Percentiles rank a stretch among this genome's conserved stretches.
phyloP scores from a whole-genome alignment of 2,888 invertebrate genomes.

The Idaea biselata region DNA sequence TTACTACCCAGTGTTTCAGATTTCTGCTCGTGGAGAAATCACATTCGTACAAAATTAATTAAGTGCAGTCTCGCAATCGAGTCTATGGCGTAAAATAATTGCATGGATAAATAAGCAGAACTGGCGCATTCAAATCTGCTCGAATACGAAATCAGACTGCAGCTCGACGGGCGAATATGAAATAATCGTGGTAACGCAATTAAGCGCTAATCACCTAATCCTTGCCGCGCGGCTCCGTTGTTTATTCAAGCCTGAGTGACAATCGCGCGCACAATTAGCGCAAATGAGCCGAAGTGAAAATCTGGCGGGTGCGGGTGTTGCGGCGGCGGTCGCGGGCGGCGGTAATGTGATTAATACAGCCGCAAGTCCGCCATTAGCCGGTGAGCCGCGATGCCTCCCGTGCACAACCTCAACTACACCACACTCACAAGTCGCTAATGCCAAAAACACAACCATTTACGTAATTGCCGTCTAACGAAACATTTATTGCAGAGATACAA shows the following conservation, averaged over 20 bases:
- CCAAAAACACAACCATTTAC: conserved; percentile 16
- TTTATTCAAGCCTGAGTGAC: conserved; percentile 81
- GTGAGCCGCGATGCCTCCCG: conserved; percentile 34
- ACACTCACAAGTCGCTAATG: conserved; percentile 11
- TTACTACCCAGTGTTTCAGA: conserved; percentile 1
- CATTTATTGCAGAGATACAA: not conserved
- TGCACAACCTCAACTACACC: conserved; percentile 22
- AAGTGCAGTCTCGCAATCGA: conserved; percentile 31
- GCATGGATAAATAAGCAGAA: conserved; percentile 46
- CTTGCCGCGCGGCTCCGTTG: conserved; percentile 75
- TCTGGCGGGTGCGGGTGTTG: conserved; percentile 59
- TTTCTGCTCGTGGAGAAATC: conserved; percentile 17
- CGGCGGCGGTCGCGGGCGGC: conserved; percentile 36
- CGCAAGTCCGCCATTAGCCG: conserved; percentile 66
- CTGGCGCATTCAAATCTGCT: conserved; percentile 65
- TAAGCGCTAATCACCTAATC: conserved; percentile 80
- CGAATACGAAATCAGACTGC: conserved; percentile 73
- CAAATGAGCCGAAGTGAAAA: conserved; percentile 80
- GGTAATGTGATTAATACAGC: conserved; percentile 74
- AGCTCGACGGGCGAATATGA: conserved; percentile 67
- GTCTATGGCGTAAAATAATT: conserved; percentile 25
- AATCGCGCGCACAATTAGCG: conserved; percentile 79
- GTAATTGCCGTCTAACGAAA: conserved; percentile 11
- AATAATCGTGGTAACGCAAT: conserved; percentile 79
- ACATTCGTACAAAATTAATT: conserved; percentile 27